Conservation (phyloP, 1,140 invertebrate species). For the Pteromalus puparum region DNA sequence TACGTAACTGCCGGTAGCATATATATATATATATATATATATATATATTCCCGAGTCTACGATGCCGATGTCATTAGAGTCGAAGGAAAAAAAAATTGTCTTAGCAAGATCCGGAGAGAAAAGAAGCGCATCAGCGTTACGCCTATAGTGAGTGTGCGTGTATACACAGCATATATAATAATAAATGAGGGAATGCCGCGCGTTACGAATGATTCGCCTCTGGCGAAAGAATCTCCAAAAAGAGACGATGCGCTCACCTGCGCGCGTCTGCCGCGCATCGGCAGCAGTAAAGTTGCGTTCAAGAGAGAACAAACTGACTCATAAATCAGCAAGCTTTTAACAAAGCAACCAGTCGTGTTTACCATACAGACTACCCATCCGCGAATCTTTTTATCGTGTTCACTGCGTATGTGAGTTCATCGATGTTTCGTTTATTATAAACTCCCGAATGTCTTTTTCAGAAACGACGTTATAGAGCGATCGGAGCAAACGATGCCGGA, state of each 20-base stretch:
- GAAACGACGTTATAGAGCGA: slow-evolving; percentile 64
- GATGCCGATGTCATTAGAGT: slow-evolving; percentile 21
- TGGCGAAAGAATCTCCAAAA: slow-evolving; percentile 33
- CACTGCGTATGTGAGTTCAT: too few relatives aligned
- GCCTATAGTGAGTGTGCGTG: background rate
- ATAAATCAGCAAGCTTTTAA: slow-evolving; percentile 10
- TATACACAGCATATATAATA: background rate
- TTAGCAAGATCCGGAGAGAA: slow-evolving; percentile 15
- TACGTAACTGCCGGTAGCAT: background rate
- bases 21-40: too few relatives aligned
- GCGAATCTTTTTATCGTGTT: background rate
- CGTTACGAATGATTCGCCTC: background rate
- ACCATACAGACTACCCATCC: background rate
- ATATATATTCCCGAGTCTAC: slow-evolving; percentile 24
- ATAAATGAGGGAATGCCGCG: background rate
- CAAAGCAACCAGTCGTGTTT: background rate
- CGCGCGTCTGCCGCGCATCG: too few relatives aligned
- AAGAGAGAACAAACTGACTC: background rate
- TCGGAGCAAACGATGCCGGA: slow-evolving; percentile 56
- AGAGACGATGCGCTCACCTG: background rate
- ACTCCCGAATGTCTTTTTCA: slow-evolving; percentile 52
- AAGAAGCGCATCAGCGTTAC: background rate
- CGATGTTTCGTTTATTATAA: background rate
- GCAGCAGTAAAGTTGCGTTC: too few relatives aligned
- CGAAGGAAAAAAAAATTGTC: slow-evolving; percentile 29